Evolutionary conservation across 2,888 invertebrate species (phyloP), one percentile per base, ranked within the genome.

Genomic region (Drosophila neutralis): DNA sequence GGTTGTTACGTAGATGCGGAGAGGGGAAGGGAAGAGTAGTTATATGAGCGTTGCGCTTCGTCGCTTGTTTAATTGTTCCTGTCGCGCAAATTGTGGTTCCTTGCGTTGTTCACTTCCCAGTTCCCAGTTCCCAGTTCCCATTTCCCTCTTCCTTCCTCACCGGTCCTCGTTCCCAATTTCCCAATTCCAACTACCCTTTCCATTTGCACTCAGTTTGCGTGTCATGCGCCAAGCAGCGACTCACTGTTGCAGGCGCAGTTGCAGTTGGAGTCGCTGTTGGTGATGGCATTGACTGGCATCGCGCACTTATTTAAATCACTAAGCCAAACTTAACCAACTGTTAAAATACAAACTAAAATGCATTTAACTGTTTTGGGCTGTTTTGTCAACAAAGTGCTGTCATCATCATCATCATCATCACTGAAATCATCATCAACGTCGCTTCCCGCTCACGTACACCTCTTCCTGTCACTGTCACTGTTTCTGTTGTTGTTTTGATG

Each of bases 281-380:
- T 15, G 63, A 18, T 31, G 59, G 4, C 27, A 63, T 27, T 36
- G 54, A 13, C 57, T 42, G 59, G 10, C 53, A 48, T 69, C 38
- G 69, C 54, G 82, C 84, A 88, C 82, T 88, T 85, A 87, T 88
- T 89, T 70, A 90, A 89, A 90, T 89, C 87, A 90, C 89, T 91
- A 90, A 90, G 82, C 80, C 81, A 87, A 88, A 91, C 80, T 90
- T 90, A 91, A 89, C 91, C 90, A 91, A 91, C 91, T 91, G 91
- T 91, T 91, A 91, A 91, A 91, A 90, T 82, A 88, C 87, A 77
- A 90, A 91, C 91, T 91, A 90, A 91, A 91, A 80, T 91, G 91
- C 87, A 91, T 88, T 90, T 91, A 91, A 88, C 86, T 81, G 83
- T 76, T 80, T 87, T 82, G 78, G 78, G 73, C 78, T 88, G 80